Base-by-base conservation (phyloP, 2,797 vertebrate genomes). In the Falco naumanni region DNA sequence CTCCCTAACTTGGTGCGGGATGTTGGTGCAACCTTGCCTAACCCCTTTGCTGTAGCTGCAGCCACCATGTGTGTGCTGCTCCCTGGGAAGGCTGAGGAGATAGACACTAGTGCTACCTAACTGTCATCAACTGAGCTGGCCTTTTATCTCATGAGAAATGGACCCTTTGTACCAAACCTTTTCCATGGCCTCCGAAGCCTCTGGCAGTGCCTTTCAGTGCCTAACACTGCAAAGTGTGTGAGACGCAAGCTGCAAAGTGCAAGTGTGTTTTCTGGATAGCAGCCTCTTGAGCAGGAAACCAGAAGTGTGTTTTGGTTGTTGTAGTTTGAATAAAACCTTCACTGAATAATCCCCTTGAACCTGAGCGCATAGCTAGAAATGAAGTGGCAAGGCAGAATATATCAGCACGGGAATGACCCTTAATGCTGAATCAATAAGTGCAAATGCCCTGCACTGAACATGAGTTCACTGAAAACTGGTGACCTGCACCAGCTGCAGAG, bases 51-150 rank as follows among this genome's bases (percentile, higher is more conserved):
- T 48, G 61, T 6, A 37, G 59, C 66, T 60, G 3, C 56, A 71
- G 70, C 61, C 65, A 3, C 43, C 1, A 12, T 11, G 28, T 1
- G 0, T 3, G 29, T 28, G 31, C 63, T 26, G 51, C 53, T 71
- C 43, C 34, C 24, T 31, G 4, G 51, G 60, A 29, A 31, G 80
- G 79, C 74, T 84, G 31, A 37, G 66, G 48, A 64, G 83, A 41
- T 43, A 20, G 0, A 61, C 34, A 2, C 6, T 11, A 21, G 39
- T 8, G 29, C 60, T 31, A 0, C 3, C 76, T 37, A 22, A 6
- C 17, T 12, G 47, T 13, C 2, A 1, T 14, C 37, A 25, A 1
- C 28, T 12, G 51, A 34, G 16, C 8, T 34, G 63, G 39, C 34
- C 33, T 29, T 56, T 39, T 24, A 26, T 47, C 37, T 66, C 37